phyloP scores from a whole-genome alignment of 2,113 vertebrate species.

The Hystrix brachyura region DNA sequence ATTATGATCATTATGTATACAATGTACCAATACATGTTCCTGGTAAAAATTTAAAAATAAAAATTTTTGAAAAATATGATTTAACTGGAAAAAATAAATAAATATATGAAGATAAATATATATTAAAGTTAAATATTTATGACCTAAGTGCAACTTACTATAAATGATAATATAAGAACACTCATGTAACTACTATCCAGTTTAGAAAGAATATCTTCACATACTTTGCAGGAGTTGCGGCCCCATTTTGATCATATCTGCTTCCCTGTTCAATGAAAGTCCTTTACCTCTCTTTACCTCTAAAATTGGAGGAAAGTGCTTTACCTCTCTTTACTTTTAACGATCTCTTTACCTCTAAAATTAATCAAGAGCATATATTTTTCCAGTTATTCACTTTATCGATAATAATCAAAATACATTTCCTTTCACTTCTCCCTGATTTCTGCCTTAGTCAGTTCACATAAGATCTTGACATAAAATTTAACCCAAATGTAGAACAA shows the following conservation, averaged over 20 bases:
- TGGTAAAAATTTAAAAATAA: too few relatives aligned
- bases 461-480: neutral
- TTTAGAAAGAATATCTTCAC: neutral
- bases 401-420: neutral
- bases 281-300: neutral
- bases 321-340: neutral
- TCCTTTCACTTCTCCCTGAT: neutral
- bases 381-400: neutral
- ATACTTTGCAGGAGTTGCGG: rapidly evolving
- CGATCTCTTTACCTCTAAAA: neutral
- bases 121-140: neutral
- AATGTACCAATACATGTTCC: too few relatives aligned
- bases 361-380: neutral
- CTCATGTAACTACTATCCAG: too few relatives aligned
- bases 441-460: neutral
- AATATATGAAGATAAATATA: neutral
- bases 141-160: neutral
- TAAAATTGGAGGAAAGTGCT: neutral
- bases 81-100: too few relatives aligned
- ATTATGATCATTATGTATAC: too few relatives aligned
- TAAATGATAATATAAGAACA: neutral
- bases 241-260: neutral
- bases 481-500: neutral
- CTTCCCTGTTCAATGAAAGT: neutral
- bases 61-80: too few relatives aligned